These are phyloP conservation scores for Phrynocephalus forsythii DNA, from an alignment of 2,797 vertebrate genomes.

Conservation along the genomic window DNA sequence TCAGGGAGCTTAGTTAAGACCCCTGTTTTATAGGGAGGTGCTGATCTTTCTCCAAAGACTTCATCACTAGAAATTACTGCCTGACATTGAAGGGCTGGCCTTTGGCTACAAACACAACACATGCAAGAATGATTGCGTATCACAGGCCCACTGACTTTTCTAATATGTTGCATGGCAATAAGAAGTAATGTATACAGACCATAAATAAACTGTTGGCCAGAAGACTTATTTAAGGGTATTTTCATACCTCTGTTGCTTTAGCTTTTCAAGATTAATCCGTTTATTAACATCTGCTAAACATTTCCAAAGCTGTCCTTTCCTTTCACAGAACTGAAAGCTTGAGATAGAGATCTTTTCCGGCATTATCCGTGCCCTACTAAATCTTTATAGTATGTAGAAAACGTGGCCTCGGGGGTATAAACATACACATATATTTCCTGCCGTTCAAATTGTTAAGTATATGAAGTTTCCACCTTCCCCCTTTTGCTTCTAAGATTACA, in stretches of 20 bases:
- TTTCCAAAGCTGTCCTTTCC: conserved; percentile 21
- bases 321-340: conserved; percentile 41
- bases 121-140: conserved; percentile 47
- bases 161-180: conserved; percentile 52
- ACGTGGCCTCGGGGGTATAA: neutral
- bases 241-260: conserved; percentile 57
- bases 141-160: conserved; percentile 40
- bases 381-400: conserved; percentile 35
- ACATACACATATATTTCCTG: conserved; percentile 33
- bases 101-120: conserved; percentile 42
- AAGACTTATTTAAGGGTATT: conserved; percentile 54
- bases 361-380: conserved; percentile 34
- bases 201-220: conserved; percentile 52
- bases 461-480: conserved; percentile 1
- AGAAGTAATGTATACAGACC: conserved; percentile 40
- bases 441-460: neutral
- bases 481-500: conserved; percentile 40
- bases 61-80: conserved; percentile 12
- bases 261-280: conserved; percentile 48
- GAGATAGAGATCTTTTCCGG: conserved; percentile 36
- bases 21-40: neutral
- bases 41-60: conserved; percentile 17
- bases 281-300: conserved; percentile 45
- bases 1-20: too few relatives aligned
- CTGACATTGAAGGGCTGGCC: conserved; percentile 26